phyloP scores from a whole-genome alignment of 2,888 invertebrate genomes.

The Cephus spinipes region DNA sequence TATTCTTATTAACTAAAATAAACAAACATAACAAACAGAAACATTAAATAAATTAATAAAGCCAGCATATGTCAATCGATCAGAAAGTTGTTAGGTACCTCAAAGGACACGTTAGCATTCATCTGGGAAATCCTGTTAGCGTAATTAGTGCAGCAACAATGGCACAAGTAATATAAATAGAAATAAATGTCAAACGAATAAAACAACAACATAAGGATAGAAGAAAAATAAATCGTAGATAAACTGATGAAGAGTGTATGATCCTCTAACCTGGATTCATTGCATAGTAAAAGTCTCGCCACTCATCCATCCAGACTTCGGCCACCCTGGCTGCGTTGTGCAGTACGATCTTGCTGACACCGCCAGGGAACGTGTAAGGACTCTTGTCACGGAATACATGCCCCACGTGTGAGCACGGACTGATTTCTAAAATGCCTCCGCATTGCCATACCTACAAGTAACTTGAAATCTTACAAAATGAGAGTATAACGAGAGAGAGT shows the following conservation, averaged over 20 bases:
- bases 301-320: constrained; percentile 99
- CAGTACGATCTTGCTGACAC: constrained; percentile 95
- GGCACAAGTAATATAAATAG: constrained; percentile 5
- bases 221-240: constrained; percentile 66
- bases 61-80: background rate
- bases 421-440: constrained; percentile 94
- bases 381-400: constrained; percentile 98
- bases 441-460: constrained; percentile 92
- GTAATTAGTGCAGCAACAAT: constrained; percentile 22
- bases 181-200: constrained; percentile 54
- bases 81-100: background rate
- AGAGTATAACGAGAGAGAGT: background rate
- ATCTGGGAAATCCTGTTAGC: constrained; percentile 12
- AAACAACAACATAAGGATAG: constrained; percentile 65
- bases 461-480: constrained; percentile 36
- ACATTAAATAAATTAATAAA: constrained; percentile 25
- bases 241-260: constrained; percentile 58
- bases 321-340: constrained; percentile 99
- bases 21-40: constrained; percentile 15
- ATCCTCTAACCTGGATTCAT: constrained; percentile 94
- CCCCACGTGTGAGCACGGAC: constrained; percentile 95
- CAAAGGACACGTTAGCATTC: background rate
- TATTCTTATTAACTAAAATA: background rate
- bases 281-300: constrained; percentile 99
- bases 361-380: constrained; percentile 99